Base-by-base conservation (phyloP, 1,140 invertebrate genomes). In the Papilio dardanus region DNA sequence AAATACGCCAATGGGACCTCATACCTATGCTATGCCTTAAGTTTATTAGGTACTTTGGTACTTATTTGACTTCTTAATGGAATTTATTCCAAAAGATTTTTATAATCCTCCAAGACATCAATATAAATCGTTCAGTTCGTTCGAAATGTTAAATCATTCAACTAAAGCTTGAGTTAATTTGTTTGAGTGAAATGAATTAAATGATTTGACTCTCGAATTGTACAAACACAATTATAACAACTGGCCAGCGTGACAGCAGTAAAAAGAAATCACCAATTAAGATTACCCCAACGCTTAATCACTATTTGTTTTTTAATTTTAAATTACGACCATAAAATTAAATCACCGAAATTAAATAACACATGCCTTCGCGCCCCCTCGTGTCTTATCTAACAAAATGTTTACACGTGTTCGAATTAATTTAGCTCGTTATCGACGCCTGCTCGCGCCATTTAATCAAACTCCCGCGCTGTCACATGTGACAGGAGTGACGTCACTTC, bases 351-450 rank as follows among this genome's bases (percentile, higher is more conserved):
- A 87, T 86, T 83, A 84, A 88, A 85, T 80, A 82, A 77, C 82
- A 86, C 80, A 83, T 86, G 84, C 71, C 76, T 30, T n/a, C 21
- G 66, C 71, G n/a, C 82, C 81, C 78, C 78, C 82, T 83, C 86
- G 82, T 84, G 82, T 81, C 85, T 89, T 91, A 90, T 90, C 90
- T 87, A 86, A 89, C 85, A 88, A 87, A 88, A 82, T 88, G 88
- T 90, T 90, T 89, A 90, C 89, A 92, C 87, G 89, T 92, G 90
- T 88, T 86, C 75, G 82, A 81, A 89, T 92, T 91, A 90, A 92
- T 91, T 91, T 82, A 87, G 84, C 83, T 86, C 80, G 82, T 91
- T 92, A 92, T 92, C 88, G 84, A 83, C 79, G 82, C 79, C 79
- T 84, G 78, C 77, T 79, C 79, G 83, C 82, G 81, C 81, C 83